Percentiles rank a stretch among this genome's conserved stretches.
Conservation (phyloP, 2,888 invertebrate species). For the Campoplex nolae region DNA sequence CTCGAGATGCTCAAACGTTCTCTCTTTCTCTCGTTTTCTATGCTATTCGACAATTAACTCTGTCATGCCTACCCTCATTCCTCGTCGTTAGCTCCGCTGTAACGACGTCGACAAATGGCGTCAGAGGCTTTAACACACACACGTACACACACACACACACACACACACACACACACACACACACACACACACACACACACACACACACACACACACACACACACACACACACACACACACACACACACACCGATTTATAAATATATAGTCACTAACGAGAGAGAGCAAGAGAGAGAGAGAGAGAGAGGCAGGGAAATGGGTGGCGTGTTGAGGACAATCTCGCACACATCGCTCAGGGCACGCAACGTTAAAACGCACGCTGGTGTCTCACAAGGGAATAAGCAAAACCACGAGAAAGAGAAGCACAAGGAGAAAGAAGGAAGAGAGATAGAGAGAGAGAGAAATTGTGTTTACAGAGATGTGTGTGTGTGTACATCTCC, state of each 20-base stretch:
- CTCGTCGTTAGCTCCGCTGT: constrained; percentile 66
- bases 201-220: not conserved
- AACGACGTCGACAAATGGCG: constrained; percentile 65
- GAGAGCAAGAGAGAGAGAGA: constrained; percentile 14
- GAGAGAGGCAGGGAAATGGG: constrained; percentile 20
- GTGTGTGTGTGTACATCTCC: constrained; percentile 29
- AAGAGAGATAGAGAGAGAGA: constrained; percentile 14
- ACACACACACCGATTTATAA: not conserved
- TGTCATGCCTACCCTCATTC: constrained; percentile 64
- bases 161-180: constrained; percentile 24
- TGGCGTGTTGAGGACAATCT: constrained; percentile 51
- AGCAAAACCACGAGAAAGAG: constrained; percentile 32
- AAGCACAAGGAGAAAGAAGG: not conserved
- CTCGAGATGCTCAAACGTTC: not conserved
- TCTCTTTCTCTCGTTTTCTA: constrained; percentile 11
- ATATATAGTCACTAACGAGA: constrained; percentile 3
- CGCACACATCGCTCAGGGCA: constrained; percentile 53
- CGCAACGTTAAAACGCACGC: constrained; percentile 55
- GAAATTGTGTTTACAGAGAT: constrained; percentile 18
- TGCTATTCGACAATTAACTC: constrained; percentile 65
- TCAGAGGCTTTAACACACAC: constrained; percentile 45
- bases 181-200: constrained; percentile 9
- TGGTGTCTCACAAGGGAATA: constrained; percentile 23
- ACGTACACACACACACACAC: constrained; percentile 7
- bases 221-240: constrained; percentile 4